phyloP scores from a whole-genome alignment of 1,140 invertebrate species.

The Diuraphis noxia region DNA sequence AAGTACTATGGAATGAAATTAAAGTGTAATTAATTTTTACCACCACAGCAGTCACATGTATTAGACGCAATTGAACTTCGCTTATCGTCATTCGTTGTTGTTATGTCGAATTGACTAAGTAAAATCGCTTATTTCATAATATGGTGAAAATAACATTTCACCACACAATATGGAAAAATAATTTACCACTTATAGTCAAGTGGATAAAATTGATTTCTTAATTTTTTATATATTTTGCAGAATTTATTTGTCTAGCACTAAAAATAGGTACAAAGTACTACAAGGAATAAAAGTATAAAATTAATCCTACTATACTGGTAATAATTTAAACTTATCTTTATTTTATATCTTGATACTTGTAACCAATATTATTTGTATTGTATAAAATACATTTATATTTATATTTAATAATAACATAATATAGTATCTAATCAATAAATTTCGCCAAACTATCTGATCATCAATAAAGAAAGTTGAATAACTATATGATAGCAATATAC shows the following conservation, averaged over 20 bases:
- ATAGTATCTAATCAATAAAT: no score
- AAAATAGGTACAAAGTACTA: not conserved
- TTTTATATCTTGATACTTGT: not conserved
- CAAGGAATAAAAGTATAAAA: not conserved
- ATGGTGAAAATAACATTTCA: not conserved
- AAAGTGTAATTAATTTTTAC: not conserved
- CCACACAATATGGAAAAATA: not conserved
- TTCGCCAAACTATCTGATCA: no score
- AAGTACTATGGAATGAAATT: not conserved
- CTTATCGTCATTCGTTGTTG: not conserved
- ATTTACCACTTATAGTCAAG: not conserved
- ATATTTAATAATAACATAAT: not conserved
- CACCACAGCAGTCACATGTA: not conserved
- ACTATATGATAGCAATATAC: not conserved
- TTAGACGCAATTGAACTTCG: not conserved
- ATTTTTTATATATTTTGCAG: not conserved
- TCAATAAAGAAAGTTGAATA: no score
- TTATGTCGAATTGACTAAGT: not conserved
- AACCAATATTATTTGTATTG: not conserved
- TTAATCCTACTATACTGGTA: not conserved
- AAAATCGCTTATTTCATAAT: not conserved
- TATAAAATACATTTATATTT: not conserved
- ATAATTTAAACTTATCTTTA: not conserved
- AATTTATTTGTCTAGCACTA: not conserved
- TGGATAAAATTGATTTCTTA: not conserved